phyloP scores from a whole-genome alignment of 2,888 invertebrate species.

The Ichneumon xanthorius region DNA sequence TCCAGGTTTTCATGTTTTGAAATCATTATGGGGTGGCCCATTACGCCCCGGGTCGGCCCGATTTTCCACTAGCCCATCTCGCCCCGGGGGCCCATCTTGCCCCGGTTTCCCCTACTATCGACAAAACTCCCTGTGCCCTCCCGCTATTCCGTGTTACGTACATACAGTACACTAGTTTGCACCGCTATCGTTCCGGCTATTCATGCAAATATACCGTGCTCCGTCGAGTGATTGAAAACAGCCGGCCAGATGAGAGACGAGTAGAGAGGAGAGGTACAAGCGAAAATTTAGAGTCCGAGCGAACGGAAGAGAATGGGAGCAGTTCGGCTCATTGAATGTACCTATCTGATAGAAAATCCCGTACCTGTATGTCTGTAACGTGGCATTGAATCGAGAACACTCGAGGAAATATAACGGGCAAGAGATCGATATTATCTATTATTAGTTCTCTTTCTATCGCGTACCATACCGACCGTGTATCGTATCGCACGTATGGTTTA shows the following conservation, averaged over 20 bases:
- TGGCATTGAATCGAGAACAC: slow-evolving; percentile 24
- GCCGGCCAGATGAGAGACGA: slow-evolving; percentile 48
- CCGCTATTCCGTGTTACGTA: not conserved
- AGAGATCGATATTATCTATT: slow-evolving; percentile 39
- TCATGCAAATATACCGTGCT: slow-evolving; percentile 50
- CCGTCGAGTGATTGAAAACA: slow-evolving; percentile 58
- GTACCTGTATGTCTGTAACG: not conserved
- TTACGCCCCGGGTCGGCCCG: too few species aligned
- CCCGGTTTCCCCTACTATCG: too few species aligned
- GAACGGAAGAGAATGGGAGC: slow-evolving; percentile 18
- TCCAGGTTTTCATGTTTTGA: too few species aligned
- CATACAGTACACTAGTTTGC: slow-evolving; percentile 20
- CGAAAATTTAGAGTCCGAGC: slow-evolving; percentile 12
- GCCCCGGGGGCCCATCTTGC: too few species aligned
- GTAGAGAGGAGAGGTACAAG: slow-evolving; percentile 14
- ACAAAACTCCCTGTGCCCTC: not conserved
- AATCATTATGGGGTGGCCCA: too few species aligned
- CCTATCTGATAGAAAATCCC: not conserved
- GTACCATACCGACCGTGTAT: slow-evolving; percentile 1
- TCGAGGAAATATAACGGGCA: slow-evolving; percentile 25
- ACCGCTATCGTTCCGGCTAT: slow-evolving; percentile 16
- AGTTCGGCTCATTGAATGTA: slow-evolving; percentile 19
- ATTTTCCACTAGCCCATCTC: too few species aligned
- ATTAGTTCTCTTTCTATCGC: slow-evolving; percentile 34
- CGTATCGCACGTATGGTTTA: not conserved